These are phyloP conservation scores for Takifugu ocellatus DNA, from an alignment of 2,797 vertebrate species.

Conservation along the genomic window DNA sequence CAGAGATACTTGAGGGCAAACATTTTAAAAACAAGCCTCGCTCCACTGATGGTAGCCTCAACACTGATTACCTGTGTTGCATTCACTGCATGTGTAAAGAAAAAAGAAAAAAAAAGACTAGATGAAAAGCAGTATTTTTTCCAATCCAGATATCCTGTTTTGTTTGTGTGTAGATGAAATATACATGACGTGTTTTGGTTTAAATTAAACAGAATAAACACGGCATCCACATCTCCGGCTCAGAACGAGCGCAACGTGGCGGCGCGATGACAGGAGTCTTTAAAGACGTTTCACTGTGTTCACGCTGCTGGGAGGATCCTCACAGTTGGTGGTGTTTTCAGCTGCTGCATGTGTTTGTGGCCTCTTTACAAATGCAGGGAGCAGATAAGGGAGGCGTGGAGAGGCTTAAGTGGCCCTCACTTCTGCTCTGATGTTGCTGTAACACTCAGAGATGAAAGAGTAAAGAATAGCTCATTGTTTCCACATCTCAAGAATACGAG, in stretches of 20 bases:
- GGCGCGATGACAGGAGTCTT: slow-evolving; percentile 7
- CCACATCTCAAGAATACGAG: not conserved
- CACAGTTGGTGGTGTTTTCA: slow-evolving; percentile 13
- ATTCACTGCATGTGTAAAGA: slow-evolving; percentile 12
- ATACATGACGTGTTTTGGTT: slow-evolving; percentile 41
- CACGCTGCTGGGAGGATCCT: slow-evolving; percentile 4
- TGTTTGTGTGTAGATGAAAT: slow-evolving; percentile 32
- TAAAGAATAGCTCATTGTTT: no score
- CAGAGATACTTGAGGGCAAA: slow-evolving; percentile 20
- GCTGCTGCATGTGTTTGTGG: slow-evolving; percentile 9
- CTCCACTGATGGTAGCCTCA: slow-evolving; percentile 36
- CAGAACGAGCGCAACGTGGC: no score
- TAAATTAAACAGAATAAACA: slow-evolving; percentile 53
- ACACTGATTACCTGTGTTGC: slow-evolving; percentile 39
- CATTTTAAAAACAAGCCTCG: slow-evolving; percentile 24
- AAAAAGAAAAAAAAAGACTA: slow-evolving; percentile 6
- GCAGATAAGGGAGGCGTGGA: slow-evolving; percentile 52
- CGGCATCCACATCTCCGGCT: slow-evolving; percentile 8
- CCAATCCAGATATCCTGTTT: slow-evolving; percentile 32
- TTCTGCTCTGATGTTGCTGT: not conserved
- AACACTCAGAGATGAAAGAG: not conserved
- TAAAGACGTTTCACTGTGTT: slow-evolving; percentile 3
- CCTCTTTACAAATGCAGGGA: slow-evolving; percentile 29
- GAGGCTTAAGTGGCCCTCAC: no score
- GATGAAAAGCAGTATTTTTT: slow-evolving; percentile 24